phyloP scores from a whole-genome alignment of 2,888 invertebrate species.

The Lepidochrysops patricia region DNA sequence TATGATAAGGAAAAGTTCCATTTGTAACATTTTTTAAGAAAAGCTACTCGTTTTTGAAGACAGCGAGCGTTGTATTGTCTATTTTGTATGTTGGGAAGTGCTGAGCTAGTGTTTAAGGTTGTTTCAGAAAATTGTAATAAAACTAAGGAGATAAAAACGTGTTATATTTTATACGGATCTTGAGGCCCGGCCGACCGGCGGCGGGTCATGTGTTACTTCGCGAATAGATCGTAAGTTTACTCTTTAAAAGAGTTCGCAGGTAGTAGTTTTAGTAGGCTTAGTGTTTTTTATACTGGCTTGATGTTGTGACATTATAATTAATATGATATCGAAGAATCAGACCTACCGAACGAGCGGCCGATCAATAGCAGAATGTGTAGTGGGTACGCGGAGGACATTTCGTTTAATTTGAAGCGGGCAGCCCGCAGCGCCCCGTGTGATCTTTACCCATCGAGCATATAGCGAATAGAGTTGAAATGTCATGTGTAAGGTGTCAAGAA shows the following conservation, averaged over 20 bases:
- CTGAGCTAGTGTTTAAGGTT: slow-evolving; percentile 55
- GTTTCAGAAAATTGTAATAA: slow-evolving; percentile 74
- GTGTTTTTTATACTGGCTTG: slow-evolving; percentile 76
- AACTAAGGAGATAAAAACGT: slow-evolving; percentile 53
- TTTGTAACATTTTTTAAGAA: slow-evolving; percentile 49
- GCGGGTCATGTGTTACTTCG: slow-evolving; percentile 61
- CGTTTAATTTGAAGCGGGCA: slow-evolving; percentile 48
- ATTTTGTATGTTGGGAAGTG: slow-evolving; percentile 64
- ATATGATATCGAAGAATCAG: slow-evolving; percentile 57
- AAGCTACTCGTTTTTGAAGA: slow-evolving; percentile 59
- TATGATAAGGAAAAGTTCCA: slow-evolving; percentile 53
- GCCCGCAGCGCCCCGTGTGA: slow-evolving; percentile 55
- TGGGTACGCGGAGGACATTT: slow-evolving; percentile 43
- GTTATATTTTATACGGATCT: slow-evolving; percentile 69
- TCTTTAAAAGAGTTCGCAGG: slow-evolving; percentile 74
- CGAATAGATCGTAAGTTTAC: slow-evolving; percentile 69
- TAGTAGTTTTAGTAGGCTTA: slow-evolving; percentile 74
- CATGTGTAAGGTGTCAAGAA: no score
- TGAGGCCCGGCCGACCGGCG: slow-evolving; percentile 39
- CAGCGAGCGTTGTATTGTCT: slow-evolving; percentile 69
- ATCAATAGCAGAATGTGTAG: slow-evolving; percentile 69
- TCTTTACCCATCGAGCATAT: no score
- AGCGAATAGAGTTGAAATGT: no score
- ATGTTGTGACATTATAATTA: slow-evolving; percentile 73
- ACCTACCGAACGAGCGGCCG: slow-evolving; percentile 57